phyloP scores from a whole-genome alignment of 2,888 invertebrate species.

The Eupithecia dodoneata region DNA sequence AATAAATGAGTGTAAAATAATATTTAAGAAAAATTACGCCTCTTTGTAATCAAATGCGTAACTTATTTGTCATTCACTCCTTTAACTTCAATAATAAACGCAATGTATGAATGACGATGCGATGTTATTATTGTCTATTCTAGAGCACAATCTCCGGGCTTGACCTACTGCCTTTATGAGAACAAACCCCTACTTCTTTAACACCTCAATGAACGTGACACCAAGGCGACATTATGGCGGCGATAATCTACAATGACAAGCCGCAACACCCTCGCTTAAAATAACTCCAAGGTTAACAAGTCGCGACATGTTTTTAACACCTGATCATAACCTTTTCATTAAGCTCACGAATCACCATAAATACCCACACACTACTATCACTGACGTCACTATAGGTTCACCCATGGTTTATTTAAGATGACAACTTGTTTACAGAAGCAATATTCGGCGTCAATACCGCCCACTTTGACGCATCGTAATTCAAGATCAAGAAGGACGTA shows the following conservation, averaged over 20 bases:
- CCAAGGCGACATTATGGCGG: not conserved
- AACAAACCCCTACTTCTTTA: too few species aligned
- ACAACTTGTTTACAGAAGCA: conserved; percentile 27
- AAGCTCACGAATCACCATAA: conserved; percentile 8
- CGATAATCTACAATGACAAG: not conserved
- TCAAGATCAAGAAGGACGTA: not conserved
- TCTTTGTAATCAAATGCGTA: too few species aligned
- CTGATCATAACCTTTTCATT: not conserved
- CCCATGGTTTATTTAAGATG: conserved; percentile 31
- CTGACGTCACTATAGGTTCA: conserved; percentile 32
- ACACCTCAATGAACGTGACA: too few species aligned
- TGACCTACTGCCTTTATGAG: too few species aligned
- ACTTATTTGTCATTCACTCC: too few species aligned
- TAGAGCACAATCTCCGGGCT: too few species aligned
- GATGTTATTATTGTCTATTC: too few species aligned
- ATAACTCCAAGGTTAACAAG: not conserved
- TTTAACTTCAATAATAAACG: too few species aligned
- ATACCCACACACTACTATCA: conserved; percentile 26
- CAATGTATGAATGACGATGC: too few species aligned
- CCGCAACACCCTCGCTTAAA: not conserved
- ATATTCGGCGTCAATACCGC: not conserved
- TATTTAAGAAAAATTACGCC: too few species aligned
- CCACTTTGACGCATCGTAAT: not conserved
- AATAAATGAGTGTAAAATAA: too few species aligned
- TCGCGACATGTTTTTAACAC: not conserved